Evolutionary conservation across 2,888 invertebrate species (phyloP), one percentile per base, ranked within the genome.

Genomic region (Dynastes grantii): DNA sequence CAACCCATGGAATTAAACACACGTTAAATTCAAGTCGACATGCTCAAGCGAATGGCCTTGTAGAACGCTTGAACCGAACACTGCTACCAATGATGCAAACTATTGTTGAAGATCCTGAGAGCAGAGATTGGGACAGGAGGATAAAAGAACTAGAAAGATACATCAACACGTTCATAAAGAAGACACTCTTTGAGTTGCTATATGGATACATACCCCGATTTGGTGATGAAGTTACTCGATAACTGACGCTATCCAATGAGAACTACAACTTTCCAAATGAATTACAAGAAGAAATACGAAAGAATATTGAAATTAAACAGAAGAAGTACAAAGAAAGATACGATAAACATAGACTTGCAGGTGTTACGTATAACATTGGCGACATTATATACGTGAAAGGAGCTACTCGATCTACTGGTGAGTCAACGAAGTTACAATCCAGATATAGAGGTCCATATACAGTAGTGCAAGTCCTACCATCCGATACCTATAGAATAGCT

Each of bases 291-390:
- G 9, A 63, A 29, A 29, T 29, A 9, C 2, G 27, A 3, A 8
- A 29, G 13, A 6, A 13, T 29, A 63, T 63, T 9, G 13, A 2
- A 63, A 29, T 6, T 5, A 79, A 71, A 53, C 81, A 82, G 73
- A 27, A 82, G 73, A 27, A 49, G 16, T 63, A 40, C 13, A 81
- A 81, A 75, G 73, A 68, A 9, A 58, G 73, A 27, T 79, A 79
- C 37, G 79, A 79, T 55, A 51, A 63, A 71, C 77, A 8, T 16
- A 32, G 81, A 13, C 5, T 63, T 11, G 80, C 79, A 45, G 68
- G 77, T 67, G 61, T 80, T 9, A 76, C 49, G 11, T 79, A 78
- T 55, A 22, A 70, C 0, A 45, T 75, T 1, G 80, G 81, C 77
- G 80, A 27, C 27, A 77, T 73, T 2, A 77, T 79, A n/a, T 79